These are phyloP conservation scores for Esox niger DNA, from an alignment of 2,113 vertebrate species.

Conservation along the genomic window DNA sequence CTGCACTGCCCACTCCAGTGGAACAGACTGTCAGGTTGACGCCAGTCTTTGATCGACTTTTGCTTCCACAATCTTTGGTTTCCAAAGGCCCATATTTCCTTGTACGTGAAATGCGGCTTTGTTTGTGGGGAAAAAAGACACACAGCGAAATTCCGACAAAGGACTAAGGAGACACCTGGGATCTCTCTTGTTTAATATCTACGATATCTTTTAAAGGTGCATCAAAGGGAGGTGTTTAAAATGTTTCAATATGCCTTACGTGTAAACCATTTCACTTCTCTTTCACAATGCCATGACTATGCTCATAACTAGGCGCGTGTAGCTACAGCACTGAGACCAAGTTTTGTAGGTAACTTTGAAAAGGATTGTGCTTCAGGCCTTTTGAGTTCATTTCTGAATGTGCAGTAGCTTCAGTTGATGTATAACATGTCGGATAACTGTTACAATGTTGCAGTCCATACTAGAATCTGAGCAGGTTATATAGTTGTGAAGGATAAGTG, in stretches of 20 bases:
- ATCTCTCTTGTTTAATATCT: slow-evolving; percentile 81
- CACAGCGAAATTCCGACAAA: slow-evolving; percentile 65
- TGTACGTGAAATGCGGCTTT: slow-evolving; percentile 56
- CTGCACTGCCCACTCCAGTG: slow-evolving; percentile 57
- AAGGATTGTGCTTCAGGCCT: slow-evolving; percentile 24
- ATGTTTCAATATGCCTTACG: slow-evolving; percentile 98
- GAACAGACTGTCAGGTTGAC: slow-evolving; percentile 74
- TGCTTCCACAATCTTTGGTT: slow-evolving; percentile 74
- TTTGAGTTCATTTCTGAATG: slow-evolving; percentile 3
- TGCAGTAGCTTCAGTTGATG: slow-evolving; percentile 24
- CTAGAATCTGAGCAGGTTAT: slow-evolving; percentile 32
- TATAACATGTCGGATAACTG: slow-evolving; percentile 31
- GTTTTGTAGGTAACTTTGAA: slow-evolving; percentile 32
- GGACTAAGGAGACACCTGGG: slow-evolving; percentile 80
- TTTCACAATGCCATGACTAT: slow-evolving; percentile 85
- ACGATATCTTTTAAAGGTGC: slow-evolving; percentile 73
- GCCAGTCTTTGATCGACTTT: slow-evolving; percentile 75
- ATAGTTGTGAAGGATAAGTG: slow-evolving; percentile 82
- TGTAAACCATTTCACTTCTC: slow-evolving; percentile 86
- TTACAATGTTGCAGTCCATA: slow-evolving; percentile 45
- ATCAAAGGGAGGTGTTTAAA: slow-evolving; percentile 83
- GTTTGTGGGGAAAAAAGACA: slow-evolving; percentile 62
- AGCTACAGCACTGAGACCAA: slow-evolving; percentile 9
- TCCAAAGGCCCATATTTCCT: slow-evolving; percentile 76
- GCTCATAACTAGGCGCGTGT: slow-evolving; percentile 71